Evolutionary conservation across 2,113 vertebrate species (phyloP).

Genomic region (Gallinago media): DNA sequence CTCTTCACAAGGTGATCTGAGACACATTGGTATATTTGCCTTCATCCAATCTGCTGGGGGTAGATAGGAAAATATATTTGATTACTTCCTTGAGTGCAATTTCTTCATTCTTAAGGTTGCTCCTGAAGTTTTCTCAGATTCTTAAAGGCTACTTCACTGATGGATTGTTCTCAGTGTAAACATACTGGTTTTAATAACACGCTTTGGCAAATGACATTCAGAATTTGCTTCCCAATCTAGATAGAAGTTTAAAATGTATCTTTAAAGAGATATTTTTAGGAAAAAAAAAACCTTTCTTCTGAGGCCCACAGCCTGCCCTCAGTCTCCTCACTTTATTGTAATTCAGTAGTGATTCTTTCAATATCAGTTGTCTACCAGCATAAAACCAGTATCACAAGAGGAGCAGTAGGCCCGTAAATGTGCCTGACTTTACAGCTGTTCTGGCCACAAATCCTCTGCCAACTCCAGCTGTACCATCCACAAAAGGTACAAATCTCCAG

Average conservation of each 20-base stretch:
- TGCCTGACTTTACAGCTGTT: neutral
- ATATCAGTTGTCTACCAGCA: neutral
- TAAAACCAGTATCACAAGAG: neutral
- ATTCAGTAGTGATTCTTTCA: neutral
- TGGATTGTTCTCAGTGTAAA: fast-evolving
- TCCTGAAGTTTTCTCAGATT: neutral
- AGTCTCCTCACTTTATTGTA: neutral
- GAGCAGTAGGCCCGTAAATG: neutral
- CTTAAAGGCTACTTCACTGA: neutral
- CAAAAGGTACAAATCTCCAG: neutral
- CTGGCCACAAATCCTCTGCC: neutral
- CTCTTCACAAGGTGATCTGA: neutral
- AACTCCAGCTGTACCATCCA: neutral
- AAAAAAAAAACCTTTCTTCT: neutral
- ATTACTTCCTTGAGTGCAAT: neutral
- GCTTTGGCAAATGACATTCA: neutral
- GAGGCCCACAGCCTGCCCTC: neutral
- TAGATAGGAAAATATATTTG: neutral
- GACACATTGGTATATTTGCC: neutral
- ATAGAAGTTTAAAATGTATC: neutral
- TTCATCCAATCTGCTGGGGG: neutral
- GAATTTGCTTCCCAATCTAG: neutral
- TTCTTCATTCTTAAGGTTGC: neutral
- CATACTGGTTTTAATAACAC: neutral
- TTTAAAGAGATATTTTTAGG: neutral